These are phyloP conservation scores for Tangachromis dhanisi DNA, from an alignment of 2,113 vertebrate species.

Conservation along the genomic window DNA sequence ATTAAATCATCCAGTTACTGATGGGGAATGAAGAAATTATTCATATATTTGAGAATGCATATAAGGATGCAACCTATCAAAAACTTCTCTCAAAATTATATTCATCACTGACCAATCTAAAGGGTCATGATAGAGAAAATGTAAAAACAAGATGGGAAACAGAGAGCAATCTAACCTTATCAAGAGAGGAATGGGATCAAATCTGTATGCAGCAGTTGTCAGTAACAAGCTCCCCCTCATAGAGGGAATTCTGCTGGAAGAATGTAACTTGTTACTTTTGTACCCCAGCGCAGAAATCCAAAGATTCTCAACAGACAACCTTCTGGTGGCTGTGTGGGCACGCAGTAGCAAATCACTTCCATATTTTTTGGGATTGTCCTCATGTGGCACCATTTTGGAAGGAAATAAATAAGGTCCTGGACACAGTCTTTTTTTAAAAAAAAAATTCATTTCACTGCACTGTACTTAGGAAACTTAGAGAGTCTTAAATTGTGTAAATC, in stretches of 20 bases:
- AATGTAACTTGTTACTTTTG: background rate
- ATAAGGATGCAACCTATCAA: background rate
- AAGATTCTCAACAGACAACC: background rate
- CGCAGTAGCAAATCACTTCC: background rate
- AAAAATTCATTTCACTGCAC: background rate
- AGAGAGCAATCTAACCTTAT: background rate
- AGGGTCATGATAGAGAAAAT: background rate
- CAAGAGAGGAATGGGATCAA: background rate
- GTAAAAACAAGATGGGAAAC: background rate
- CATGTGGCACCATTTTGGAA: background rate
- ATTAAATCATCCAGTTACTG: background rate
- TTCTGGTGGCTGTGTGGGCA: background rate
- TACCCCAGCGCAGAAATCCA: background rate
- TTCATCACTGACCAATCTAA: background rate
- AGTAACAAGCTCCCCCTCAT: background rate
- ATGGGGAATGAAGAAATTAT: background rate
- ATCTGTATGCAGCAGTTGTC: background rate
- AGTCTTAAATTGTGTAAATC: background rate
- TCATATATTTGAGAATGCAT: background rate
- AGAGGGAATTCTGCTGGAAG: background rate
- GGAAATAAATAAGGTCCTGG: background rate
- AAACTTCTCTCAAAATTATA: background rate
- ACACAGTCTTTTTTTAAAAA: fast-evolving
- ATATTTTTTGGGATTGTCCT: background rate
- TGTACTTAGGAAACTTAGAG: background rate